phyloP scores from a whole-genome alignment of 2,797 vertebrate species.

The Apogon talboti region DNA sequence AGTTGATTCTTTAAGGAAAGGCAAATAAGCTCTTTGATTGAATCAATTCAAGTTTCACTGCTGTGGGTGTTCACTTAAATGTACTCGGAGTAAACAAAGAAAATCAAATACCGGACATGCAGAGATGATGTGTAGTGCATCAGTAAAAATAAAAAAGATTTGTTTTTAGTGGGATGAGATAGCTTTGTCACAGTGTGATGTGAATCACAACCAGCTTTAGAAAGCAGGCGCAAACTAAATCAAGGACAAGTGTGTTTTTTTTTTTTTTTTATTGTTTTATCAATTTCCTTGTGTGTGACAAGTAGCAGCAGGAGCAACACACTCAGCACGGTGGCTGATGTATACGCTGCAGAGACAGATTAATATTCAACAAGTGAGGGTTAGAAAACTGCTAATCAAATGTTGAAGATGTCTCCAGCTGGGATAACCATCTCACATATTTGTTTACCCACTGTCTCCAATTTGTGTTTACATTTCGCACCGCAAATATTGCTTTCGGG shows the following conservation, averaged over 20 bases:
- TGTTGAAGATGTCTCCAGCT: conserved; percentile 56
- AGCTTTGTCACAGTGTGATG: background rate
- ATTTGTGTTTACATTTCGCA: conserved; percentile 44
- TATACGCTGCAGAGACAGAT: conserved; percentile 7
- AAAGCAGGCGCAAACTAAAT: background rate
- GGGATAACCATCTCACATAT: conserved; percentile 42
- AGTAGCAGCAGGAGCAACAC: conserved; percentile 11
- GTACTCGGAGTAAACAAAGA: conserved; percentile 18
- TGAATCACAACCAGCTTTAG: conserved; percentile 15
- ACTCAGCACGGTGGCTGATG: background rate
- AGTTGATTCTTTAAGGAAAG: conserved; percentile 42
- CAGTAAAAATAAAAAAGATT: conserved; percentile 5
- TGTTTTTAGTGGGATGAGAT: conserved; percentile 8
- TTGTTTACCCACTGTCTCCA: conserved; percentile 53
- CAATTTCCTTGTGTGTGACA: conserved; percentile 25
- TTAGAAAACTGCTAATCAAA: conserved; percentile 58
- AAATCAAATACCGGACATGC: conserved; percentile 22
- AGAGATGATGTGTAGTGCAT: conserved; percentile 3
- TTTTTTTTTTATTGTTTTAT: conserved; percentile 5
- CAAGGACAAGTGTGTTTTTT: conserved; percentile 17
- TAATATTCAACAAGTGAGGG: conserved; percentile 46
- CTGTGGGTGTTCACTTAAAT: conserved; percentile 11
- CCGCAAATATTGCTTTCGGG: conserved; percentile 22
- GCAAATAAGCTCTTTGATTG: conserved; percentile 30
- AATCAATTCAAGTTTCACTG: conserved; percentile 26